Percentiles rank a stretch among this genome's conserved stretches.
These are phyloP conservation scores for Eclectus roratus DNA, from an alignment of 2,113 vertebrate species.

Conservation along the genomic window DNA sequence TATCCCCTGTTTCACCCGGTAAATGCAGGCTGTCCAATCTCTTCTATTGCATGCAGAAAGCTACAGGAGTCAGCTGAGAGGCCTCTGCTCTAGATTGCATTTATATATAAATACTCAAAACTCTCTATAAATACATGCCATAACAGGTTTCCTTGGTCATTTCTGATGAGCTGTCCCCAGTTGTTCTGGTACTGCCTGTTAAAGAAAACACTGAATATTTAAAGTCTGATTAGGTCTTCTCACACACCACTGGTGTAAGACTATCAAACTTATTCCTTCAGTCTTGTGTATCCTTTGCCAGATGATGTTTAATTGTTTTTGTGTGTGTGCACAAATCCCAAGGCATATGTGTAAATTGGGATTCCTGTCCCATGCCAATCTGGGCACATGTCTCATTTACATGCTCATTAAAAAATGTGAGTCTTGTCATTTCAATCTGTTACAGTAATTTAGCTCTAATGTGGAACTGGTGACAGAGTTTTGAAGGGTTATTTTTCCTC, in stretches of 20 bases:
- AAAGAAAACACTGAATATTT: not conserved
- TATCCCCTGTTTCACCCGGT: not conserved
- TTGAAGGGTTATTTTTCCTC: constrained; percentile 45
- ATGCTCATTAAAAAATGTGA: not conserved
- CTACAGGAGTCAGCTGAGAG: not conserved
- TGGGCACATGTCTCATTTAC: not conserved
- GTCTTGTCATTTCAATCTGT: constrained; percentile 37
- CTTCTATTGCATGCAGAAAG: not conserved
- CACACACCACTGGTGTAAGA: not conserved
- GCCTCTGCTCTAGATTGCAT: not conserved
- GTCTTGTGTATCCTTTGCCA: not conserved
- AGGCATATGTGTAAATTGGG: not conserved
- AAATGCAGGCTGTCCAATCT: not conserved
- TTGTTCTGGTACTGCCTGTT: not conserved
- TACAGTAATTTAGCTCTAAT: constrained; percentile 18
- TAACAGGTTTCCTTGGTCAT: not conserved
- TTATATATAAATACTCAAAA: not conserved
- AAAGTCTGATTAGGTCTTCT: not conserved
- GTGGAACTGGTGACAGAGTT: not conserved
- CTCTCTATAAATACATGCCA: not conserved
- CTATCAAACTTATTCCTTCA: not conserved
- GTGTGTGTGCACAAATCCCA: not conserved
- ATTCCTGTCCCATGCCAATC: not conserved
- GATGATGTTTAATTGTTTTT: not conserved
- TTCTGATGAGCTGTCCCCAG: not conserved